These are phyloP conservation scores for Loripinus fragilis DNA, from an alignment of 2,888 invertebrate species.

Conservation along the genomic window DNA sequence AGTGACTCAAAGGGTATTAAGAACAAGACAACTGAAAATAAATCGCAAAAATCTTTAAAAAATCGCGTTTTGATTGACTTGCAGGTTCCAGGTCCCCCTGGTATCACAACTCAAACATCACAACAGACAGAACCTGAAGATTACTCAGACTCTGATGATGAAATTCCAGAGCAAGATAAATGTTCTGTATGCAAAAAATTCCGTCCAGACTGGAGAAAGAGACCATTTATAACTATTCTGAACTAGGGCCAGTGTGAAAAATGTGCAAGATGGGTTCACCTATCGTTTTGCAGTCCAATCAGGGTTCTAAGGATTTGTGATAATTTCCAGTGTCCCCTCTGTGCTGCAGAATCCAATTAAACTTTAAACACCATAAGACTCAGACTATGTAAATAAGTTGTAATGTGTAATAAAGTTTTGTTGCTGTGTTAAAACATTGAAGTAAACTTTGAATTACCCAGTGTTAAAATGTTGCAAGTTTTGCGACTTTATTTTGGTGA, in stretches of 20 bases:
- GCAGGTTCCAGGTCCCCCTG: neutral
- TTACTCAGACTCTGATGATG: slow-evolving; percentile 9
- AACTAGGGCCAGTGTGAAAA: slow-evolving; percentile 26
- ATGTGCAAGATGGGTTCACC: slow-evolving; percentile 33
- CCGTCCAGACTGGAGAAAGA: slow-evolving; percentile 1
- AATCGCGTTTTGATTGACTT: neutral
- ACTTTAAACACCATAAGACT: neutral
- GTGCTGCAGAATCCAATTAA: neutral
- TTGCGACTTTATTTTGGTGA: neutral
- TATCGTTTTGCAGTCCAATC: slow-evolving; percentile 21
- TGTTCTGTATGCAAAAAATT: slow-evolving; percentile 3
- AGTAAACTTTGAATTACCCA: neutral
- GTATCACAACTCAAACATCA: neutral
- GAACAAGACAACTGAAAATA: neutral
- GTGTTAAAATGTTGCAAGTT: neutral
- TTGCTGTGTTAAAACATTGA: neutral
- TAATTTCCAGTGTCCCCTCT: slow-evolving; percentile 19
- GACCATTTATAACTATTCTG: neutral
- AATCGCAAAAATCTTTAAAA: neutral
- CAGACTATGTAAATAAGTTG: neutral
- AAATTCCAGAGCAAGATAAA: slow-evolving; percentile 9
- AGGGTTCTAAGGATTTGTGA: slow-evolving; percentile 29
- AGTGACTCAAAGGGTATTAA: neutral
- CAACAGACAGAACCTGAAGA: neutral
- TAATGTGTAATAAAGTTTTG: neutral